Conservation (phyloP, 2,888 invertebrate species). For the Cremastinae sp. region DNA sequence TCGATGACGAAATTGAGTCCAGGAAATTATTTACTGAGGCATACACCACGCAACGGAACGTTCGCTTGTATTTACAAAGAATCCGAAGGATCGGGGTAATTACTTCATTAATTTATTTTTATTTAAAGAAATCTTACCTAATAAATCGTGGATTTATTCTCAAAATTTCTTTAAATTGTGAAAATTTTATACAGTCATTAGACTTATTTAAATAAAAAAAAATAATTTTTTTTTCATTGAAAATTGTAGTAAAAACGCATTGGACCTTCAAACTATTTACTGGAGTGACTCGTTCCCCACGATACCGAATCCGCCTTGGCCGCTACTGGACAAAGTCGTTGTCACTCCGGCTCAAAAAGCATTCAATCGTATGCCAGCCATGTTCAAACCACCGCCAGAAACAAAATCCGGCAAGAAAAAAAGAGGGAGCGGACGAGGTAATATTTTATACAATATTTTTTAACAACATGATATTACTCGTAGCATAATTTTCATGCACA, state of each 20-base stretch:
- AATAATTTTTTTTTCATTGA: not conserved
- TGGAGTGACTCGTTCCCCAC: slow-evolving; percentile 58
- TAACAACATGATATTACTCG: too few species aligned
- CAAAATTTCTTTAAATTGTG: not conserved
- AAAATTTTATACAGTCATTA: not conserved
- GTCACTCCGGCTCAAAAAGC: slow-evolving; percentile 63
- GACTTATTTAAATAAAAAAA: too few species aligned
- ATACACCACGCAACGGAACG: slow-evolving; percentile 67
- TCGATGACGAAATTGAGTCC: slow-evolving; percentile 63
- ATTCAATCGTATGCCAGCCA: slow-evolving; percentile 70
- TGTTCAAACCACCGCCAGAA: slow-evolving; percentile 61
- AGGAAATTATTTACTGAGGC: slow-evolving; percentile 69
- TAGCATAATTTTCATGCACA: too few species aligned
- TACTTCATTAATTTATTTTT: slow-evolving; percentile 5
- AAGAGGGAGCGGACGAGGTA: slow-evolving; percentile 24
- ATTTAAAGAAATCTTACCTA: not conserved
- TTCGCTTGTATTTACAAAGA: slow-evolving; percentile 69
- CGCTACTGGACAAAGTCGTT: slow-evolving; percentile 68
- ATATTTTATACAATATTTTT: not conserved
- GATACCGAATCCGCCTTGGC: slow-evolving; percentile 68
- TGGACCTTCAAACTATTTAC: slow-evolving; percentile 68
- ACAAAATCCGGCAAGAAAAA: not conserved
- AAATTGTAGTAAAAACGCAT: slow-evolving; percentile 66
- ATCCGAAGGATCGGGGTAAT: slow-evolving; percentile 60
- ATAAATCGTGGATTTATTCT: not conserved